Evolutionary conservation across 2,888 invertebrate genomes (phyloP).

Genomic region (Ariolimax columbianus): DNA sequence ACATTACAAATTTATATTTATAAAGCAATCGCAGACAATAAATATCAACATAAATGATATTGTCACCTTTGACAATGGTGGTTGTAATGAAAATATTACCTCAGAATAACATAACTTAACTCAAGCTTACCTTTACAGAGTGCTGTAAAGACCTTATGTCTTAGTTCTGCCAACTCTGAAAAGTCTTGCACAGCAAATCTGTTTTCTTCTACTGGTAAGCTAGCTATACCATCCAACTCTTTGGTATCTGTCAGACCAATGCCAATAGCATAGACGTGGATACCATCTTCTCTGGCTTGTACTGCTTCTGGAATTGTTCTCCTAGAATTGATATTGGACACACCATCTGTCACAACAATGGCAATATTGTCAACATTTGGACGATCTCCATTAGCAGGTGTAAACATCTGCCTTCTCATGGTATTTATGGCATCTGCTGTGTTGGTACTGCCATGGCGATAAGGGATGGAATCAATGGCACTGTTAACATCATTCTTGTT

Average conservation of each 20-base stretch:
- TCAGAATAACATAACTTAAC: too few species aligned
- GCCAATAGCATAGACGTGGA: slow-evolving; percentile 70
- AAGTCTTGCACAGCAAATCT: slow-evolving; percentile 67
- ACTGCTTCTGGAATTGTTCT: slow-evolving; percentile 67
- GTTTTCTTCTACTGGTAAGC: slow-evolving; percentile 59
- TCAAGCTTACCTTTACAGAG: too few species aligned
- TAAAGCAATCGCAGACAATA: too few species aligned
- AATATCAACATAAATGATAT: too few species aligned
- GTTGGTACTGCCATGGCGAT: slow-evolving; percentile 71
- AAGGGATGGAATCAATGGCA: slow-evolving; percentile 67
- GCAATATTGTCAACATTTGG: slow-evolving; percentile 65
- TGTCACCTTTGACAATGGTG: too few species aligned
- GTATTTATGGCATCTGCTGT: slow-evolving; percentile 69
- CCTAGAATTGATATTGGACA: slow-evolving; percentile 67
- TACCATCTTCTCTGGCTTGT: slow-evolving; percentile 61
- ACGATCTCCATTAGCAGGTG: slow-evolving; percentile 68
- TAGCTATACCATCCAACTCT: slow-evolving; percentile 72
- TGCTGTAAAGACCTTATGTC: too few species aligned
- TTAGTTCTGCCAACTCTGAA: too few species aligned
- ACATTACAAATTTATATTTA: too few species aligned
- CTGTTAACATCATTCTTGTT: slow-evolving; percentile 60
- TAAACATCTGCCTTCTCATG: slow-evolving; percentile 67
- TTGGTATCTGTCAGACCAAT: slow-evolving; percentile 69
- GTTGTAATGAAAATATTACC: too few species aligned
- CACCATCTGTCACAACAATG: slow-evolving; percentile 73